These are phyloP conservation scores for Callithrix jacchus DNA, from an alignment of 2,113 vertebrate species.

Conservation along the genomic window DNA sequence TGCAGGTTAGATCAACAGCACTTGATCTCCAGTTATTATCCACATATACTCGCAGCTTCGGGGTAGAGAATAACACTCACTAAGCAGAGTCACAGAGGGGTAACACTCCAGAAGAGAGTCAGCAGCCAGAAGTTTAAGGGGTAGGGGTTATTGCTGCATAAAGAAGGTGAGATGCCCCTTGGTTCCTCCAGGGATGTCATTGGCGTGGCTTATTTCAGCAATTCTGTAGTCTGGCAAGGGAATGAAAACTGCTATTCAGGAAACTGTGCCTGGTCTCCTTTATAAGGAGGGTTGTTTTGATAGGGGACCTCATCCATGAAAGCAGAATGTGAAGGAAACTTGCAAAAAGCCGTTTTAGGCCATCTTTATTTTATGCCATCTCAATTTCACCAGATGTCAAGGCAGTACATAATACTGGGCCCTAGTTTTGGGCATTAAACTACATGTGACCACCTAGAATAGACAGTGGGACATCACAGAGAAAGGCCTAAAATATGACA, in stretches of 20 bases:
- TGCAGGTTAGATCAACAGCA: not conserved
- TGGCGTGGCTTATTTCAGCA: not conserved
- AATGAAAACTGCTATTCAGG: not conserved
- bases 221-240: too few relatives aligned
- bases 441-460: not conserved
- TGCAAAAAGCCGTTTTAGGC: not conserved
- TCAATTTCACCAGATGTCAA: not conserved
- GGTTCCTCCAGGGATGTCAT: not conserved
- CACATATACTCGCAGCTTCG: not conserved
- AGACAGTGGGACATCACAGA: not conserved
- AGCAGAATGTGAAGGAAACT: not conserved
- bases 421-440: not conserved
- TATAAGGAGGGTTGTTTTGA: not conserved
- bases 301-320: not conserved
- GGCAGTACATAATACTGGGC: not conserved
- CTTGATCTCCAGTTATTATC: not conserved
- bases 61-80: not conserved
- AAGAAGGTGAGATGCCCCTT: not conserved
- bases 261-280: not conserved
- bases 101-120: not conserved
- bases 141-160: not conserved
- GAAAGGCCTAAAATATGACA: not conserved
- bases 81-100: accelerated
- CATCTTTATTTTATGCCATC: not conserved
- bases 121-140: not conserved